Evolutionary conservation across 2,113 vertebrate species (phyloP).

Genomic region (Corythornis madagascariensis): DNA sequence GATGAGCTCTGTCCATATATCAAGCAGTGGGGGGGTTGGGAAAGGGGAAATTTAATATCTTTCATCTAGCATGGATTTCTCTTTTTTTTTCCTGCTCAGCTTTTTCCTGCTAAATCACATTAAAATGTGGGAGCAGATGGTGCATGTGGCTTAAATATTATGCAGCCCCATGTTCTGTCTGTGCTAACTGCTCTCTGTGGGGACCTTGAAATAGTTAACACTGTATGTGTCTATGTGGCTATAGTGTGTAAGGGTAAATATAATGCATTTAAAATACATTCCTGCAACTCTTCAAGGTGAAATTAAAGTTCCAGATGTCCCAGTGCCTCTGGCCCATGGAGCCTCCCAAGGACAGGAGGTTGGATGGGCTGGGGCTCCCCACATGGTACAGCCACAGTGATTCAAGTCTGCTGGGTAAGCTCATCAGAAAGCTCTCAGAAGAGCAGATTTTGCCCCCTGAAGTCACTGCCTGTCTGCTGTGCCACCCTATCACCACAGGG

Average conservation of each 20-base stretch:
- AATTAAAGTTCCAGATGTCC: neutral
- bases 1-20: conserved; percentile 47
- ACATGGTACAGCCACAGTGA: fast-evolving
- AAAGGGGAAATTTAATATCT: conserved; percentile 46
- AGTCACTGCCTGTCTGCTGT: neutral
- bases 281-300: conserved; percentile 23
- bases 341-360: neutral
- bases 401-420: neutral
- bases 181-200: conserved; percentile 23
- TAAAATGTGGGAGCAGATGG: conserved; percentile 65
- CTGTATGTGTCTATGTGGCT: neutral
- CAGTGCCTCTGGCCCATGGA: neutral
- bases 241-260: neutral
- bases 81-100: neutral
- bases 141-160: conserved; percentile 26
- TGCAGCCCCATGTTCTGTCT: conserved; percentile 41
- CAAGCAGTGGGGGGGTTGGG: conserved; percentile 15
- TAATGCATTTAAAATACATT: conserved; percentile 16
- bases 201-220: conserved; percentile 57
- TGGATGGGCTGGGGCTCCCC: neutral
- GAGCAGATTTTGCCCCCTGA: neutral
- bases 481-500: neutral
- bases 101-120: conserved; percentile 48
- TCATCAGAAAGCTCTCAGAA: neutral
- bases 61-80: neutral